Evolutionary conservation across 2,113 vertebrate species (phyloP).

Genomic region (Calonectris borealis): DNA sequence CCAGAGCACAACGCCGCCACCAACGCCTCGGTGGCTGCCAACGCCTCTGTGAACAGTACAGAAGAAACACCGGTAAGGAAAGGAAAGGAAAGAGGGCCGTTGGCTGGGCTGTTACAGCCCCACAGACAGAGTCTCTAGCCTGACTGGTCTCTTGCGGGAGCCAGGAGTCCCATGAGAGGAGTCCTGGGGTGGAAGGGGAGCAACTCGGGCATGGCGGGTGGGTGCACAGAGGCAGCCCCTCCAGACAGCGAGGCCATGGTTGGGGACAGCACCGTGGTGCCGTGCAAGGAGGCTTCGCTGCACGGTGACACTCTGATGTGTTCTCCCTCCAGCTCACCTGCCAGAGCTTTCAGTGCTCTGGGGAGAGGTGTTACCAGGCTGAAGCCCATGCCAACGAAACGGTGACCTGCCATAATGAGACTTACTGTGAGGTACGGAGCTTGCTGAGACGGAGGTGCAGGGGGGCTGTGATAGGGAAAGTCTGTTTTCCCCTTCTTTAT

Average conservation of each 20-base stretch:
- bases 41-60: not conserved
- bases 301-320: fast-evolving
- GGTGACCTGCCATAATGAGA: not conserved
- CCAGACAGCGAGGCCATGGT: fast-evolving
- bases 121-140: fast-evolving
- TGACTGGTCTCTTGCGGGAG: fast-evolving
- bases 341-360: conserved; percentile 28
- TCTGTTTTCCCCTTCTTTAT: not conserved
- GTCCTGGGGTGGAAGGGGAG: not conserved
- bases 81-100: fast-evolving
- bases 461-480: not conserved
- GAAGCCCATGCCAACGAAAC: not conserved
- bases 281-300: fast-evolving
- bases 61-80: not conserved
- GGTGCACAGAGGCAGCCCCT: not conserved
- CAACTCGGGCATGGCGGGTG: fast-evolving
- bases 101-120: not conserved
- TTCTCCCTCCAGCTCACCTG: conserved; percentile 4
- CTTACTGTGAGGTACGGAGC: not conserved
- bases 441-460: fast-evolving
- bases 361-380: conserved; percentile 35
- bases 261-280: not conserved
- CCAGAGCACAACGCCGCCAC: not conserved
- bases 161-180: not conserved
- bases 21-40: not conserved